Conservation (phyloP, 2,113 vertebrate species). For the Melospiza melodia region DNA sequence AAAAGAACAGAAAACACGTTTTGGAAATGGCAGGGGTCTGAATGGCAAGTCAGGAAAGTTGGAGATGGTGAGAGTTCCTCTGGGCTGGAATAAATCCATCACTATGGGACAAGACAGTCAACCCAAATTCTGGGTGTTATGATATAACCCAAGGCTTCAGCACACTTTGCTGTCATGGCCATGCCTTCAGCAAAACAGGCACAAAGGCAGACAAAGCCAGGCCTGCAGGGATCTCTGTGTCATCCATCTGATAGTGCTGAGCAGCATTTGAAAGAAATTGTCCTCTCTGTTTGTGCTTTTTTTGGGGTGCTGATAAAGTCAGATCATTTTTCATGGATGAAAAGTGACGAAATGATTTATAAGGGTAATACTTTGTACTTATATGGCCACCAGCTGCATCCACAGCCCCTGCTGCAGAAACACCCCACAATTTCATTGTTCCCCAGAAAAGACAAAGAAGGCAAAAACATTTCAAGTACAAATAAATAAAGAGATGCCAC, state of each 20-base stretch:
- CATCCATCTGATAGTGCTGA: background rate
- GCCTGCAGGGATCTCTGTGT: background rate
- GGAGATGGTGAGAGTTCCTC: background rate
- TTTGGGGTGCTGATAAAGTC: background rate
- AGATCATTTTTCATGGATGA: background rate
- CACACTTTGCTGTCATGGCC: background rate
- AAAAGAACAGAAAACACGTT: background rate
- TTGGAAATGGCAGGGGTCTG: background rate
- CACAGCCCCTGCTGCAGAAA: background rate
- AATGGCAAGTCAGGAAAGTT: background rate
- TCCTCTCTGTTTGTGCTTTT: background rate
- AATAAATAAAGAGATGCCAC: constrained; percentile 14
- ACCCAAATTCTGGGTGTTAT: background rate
- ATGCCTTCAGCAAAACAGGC: background rate
- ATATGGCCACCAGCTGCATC: background rate
- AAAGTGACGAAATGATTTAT: background rate
- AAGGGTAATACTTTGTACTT: background rate
- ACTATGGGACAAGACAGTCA: fast-evolving
- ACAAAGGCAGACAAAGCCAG: background rate
- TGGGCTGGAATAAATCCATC: background rate
- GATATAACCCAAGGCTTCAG: background rate
- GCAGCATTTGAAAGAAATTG: background rate
- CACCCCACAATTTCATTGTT: background rate
- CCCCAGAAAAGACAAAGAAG: background rate
- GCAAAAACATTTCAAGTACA: background rate